Base-by-base conservation (phyloP, 2,113 vertebrate species). In the Zootoca vivipara region DNA sequence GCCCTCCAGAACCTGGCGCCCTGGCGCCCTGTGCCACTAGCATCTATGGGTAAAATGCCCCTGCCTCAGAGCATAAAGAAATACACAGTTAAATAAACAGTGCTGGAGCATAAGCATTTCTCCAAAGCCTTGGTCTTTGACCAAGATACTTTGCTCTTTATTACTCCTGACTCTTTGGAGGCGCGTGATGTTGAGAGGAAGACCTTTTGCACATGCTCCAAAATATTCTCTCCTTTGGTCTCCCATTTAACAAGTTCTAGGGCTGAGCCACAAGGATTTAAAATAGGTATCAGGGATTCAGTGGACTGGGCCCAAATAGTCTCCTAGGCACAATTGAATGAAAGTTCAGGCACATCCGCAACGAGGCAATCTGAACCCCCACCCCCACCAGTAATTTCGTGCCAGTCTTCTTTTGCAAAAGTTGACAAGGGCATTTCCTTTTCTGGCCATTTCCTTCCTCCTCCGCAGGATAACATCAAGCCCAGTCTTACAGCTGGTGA, bases 401-500 rank as follows among this genome's bases (percentile, higher is more conserved):
- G 26, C 35, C 77, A 40, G 1, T 40, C 46, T 58, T 72, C 67
- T 79, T 28, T 35, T 58, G 78, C 42, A 58, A 52, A 87, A 58
- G 65, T n/a, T 87, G 85, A 87, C n/a, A 73, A 87, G 67, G 35
- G 12, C 26, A 22, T 81, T 81, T 87, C 78, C 85, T 81, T 30
- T 52, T 81, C 24, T 9, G 1, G 85, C 67, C 42, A 81, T 73
- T 87, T 87, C 78, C 86, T 81, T 87, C 86, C 78, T 87, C 85
- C 67, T 40, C 9, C 28, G 62, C n/a, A 22, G 73, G 67, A 73
- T 72, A 87, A n/a, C 16, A 62, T 40, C 46, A 15, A 30, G 18
- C 33, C 69, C 26, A 70, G 38, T 30, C 35, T 26, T 86, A 62
- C 33, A 81, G 46, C 79, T 87, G 56, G 46, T 18, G 35, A 30